Evolutionary conservation across 2,888 invertebrate species (phyloP), one percentile per base, ranked within the genome.

Genomic region (Ectobius pallidus): DNA sequence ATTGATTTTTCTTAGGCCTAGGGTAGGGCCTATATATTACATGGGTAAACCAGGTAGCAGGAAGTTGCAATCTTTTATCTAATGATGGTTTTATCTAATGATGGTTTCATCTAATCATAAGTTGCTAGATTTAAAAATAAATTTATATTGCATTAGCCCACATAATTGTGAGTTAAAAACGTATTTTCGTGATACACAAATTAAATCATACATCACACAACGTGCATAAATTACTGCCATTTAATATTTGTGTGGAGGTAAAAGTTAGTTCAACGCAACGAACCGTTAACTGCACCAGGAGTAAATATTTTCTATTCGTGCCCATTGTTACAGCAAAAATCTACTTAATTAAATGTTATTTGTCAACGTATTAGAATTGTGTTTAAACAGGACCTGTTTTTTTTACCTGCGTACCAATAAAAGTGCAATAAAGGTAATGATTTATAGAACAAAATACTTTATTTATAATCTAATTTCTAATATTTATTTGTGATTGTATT

Each of bases 231-330:
- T 4, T 46, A n/a, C 7, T 46, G 46, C n/a, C 7, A 46, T 14
- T 46, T 46, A 46, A 14, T n/a, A n/a, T 46, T n/a, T 46, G n/a
- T n/a, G 18, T n/a, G n/a, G 46, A 14, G 46, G n/a, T n/a, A 46
- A 46, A 46, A 46, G 46, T 46, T 46, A 46, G 46, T 46, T n/a
- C 46, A 14, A 46, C n/a, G 46, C 46, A n/a, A 7, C n/a, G 16
- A n/a, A n/a, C 9, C 46, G 46, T 46, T 46, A 46, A 46, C 7
- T 46, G 46, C 7, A n/a, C 11, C 46, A 46, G 11, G n/a, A 46
- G 46, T 46, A 46, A 46, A 46, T 46, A 46, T 46, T 46, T 46
- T 46, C 46, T 7, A 46, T 46, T 46, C 46, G 46, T 46, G 46
- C 7, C 7, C 46, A 46, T n/a, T 46, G 46, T 46, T 46, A 46